Percentiles rank a stretch among this genome's conserved stretches.
These are phyloP conservation scores for Actinostola sp. DNA, from an alignment of 92 coral and sea anemone genomes.

Conservation along the genomic window DNA sequence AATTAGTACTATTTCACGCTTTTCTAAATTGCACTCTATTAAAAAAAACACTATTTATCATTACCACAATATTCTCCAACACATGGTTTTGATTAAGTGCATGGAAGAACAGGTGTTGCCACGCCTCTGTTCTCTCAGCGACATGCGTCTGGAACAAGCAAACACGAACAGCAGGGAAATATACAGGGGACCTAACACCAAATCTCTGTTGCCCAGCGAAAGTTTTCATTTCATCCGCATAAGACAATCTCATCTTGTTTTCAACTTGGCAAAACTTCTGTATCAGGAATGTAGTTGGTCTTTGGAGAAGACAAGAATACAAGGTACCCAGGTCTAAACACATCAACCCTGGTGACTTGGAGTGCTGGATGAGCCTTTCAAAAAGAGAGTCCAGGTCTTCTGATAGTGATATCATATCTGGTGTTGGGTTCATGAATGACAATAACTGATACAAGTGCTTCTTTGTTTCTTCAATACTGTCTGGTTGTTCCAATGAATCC, in stretches of 20 bases:
- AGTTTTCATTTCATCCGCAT: conserved; percentile 4
- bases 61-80: conserved; percentile 88
- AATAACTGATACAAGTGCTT: conserved; percentile 65
- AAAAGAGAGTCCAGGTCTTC: conserved; percentile 64
- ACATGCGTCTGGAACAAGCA: conserved; percentile 70
- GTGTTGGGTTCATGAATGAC: conserved; percentile 70
- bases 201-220: neutral
- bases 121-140: conserved; percentile 68
- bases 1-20: too few relatives aligned
- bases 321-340: conserved; percentile 66
- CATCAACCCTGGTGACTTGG: conserved; percentile 25
- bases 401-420: conserved; percentile 63
- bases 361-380: conserved; percentile 60
- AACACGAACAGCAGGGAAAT: conserved; percentile 51
- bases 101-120: conserved; percentile 81
- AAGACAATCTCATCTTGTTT: conserved; percentile 63
- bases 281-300: conserved; percentile 64
- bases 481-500: neutral
- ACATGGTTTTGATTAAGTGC: conserved; percentile 71
- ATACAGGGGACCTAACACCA: conserved; percentile 1
- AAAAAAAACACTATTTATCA: too few relatives aligned
- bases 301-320: conserved; percentile 76
- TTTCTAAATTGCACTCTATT: too few relatives aligned
- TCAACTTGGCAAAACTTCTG: conserved; percentile 77
- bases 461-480: conserved; percentile 7